A percentile compares a stretch with the other conserved stretches of the same genome.
Evolutionary conservation across 2,888 invertebrate genomes (phyloP).

Genomic region (Phymatocera aterrima): DNA sequence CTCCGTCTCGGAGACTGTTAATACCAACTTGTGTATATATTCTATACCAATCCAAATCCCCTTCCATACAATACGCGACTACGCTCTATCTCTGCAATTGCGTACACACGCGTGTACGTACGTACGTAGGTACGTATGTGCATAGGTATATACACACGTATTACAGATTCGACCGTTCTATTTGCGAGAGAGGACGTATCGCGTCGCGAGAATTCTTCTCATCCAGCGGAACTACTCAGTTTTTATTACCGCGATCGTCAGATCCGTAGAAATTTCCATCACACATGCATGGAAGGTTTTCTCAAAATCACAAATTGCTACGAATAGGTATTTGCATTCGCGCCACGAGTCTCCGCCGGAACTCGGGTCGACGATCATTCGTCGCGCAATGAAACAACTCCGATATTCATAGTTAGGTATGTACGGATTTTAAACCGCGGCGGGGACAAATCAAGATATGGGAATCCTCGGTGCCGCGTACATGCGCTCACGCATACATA

Average conservation of each 20-base stretch:
- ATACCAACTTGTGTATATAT: slow-evolving; percentile 28
- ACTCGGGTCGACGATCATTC: neutral
- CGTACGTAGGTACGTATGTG: too few species aligned
- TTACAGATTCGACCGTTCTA: slow-evolving; percentile 15
- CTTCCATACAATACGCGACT: neutral
- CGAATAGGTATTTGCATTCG: neutral
- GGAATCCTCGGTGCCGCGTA: slow-evolving; percentile 10
- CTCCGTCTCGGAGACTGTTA: slow-evolving; percentile 7
- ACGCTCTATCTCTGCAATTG: neutral
- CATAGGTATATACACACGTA: too few species aligned
- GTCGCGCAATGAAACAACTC: slow-evolving; percentile 21
- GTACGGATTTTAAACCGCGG: neutral
- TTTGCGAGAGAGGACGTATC: slow-evolving; percentile 19
- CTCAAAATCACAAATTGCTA: too few species aligned
- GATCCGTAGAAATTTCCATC: neutral
- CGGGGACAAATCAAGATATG: slow-evolving; percentile 11
- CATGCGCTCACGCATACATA: too few species aligned
- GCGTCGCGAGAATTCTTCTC: slow-evolving; percentile 15
- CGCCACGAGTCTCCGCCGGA: too few species aligned
- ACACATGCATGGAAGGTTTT: neutral
- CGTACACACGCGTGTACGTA: too few species aligned
- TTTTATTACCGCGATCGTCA: neutral
- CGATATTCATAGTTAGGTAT: too few species aligned
- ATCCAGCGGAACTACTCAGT: slow-evolving; percentile 1
- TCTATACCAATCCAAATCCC: neutral